Evolutionary conservation across 2,113 vertebrate species (phyloP).

Genomic region (human): DNA sequence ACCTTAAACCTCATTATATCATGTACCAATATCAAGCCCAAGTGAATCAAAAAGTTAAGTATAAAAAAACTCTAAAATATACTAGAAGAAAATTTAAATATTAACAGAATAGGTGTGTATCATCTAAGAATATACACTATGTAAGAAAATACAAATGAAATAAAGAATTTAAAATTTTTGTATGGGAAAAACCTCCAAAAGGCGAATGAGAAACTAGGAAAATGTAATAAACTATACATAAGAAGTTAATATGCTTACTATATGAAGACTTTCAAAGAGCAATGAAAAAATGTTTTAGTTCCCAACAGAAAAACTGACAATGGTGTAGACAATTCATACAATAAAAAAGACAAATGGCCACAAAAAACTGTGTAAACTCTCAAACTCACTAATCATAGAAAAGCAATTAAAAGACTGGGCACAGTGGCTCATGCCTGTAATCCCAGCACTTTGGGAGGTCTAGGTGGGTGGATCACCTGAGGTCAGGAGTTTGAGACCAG

Average conservation of each 20-base stretch:
- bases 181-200: neutral
- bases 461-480: too few species aligned
- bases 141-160: neutral
- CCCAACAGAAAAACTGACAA: neutral
- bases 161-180: neutral
- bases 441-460: too few species aligned
- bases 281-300: neutral
- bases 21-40: neutral
- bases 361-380: neutral
- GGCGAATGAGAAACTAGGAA: neutral
- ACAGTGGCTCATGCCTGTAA: too few species aligned
- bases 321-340: neutral
- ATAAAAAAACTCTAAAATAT: neutral
- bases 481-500: too few species aligned
- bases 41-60: neutral
- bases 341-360: neutral
- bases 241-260: neutral
- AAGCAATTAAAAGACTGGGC: neutral
- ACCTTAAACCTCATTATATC: neutral
- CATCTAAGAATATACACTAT: neutral
- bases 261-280: neutral
- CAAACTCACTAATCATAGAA: neutral
- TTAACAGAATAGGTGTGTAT: neutral
- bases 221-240: neutral
- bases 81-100: neutral